Base-by-base conservation (phyloP, 2,888 invertebrate species). In the Ptychoptera contaminata region DNA sequence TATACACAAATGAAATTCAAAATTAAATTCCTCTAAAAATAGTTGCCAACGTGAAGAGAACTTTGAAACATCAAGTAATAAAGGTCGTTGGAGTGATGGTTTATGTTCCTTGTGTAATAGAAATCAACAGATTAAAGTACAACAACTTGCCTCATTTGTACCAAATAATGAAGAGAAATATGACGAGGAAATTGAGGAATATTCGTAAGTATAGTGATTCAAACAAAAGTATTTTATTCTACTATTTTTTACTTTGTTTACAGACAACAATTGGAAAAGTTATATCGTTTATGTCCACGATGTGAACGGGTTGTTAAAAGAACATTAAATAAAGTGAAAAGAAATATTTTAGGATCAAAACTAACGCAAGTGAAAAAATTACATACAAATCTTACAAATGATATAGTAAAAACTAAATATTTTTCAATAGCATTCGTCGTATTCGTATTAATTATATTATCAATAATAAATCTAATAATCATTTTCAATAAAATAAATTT, bases 81-180 rank as follows among this genome's bases (percentile, higher is more conserved):
- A 23, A 23, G 23, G 41, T 23, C 40, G 43, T 14, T 38, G 15
- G 6, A n/a, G n/a, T 16, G 5, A 38, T 67, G 80, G 80, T 1
- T 70, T 91, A n/a, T 91, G 91, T 62, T 70, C 72, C 46, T 70
- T 72, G 58, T 91, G 91, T 62, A 85, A 83, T 56, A 74, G 77
- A 47, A 85, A 84, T 56, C 87, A 88, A 60, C 76, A 79, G 48
- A 60, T 84, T 23, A 90, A 88, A 64, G 70, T 88, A 38, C 70
- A 76, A 49, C 85, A 86, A 59, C 65, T 90, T 49, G 78, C 86
- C 2, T 74, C 77, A 55, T 88, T 86, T 67, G 76, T 79, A 51
- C 82, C 88, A 11, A 70, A 76, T 56, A 71, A 72, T 61, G 80
- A 83, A 57, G 74, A 71, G 37, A 74, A 72, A 50, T 83, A 71